Evolutionary conservation across 2,888 invertebrate genomes (phyloP).

Genomic region (Xylota segnis): DNA sequence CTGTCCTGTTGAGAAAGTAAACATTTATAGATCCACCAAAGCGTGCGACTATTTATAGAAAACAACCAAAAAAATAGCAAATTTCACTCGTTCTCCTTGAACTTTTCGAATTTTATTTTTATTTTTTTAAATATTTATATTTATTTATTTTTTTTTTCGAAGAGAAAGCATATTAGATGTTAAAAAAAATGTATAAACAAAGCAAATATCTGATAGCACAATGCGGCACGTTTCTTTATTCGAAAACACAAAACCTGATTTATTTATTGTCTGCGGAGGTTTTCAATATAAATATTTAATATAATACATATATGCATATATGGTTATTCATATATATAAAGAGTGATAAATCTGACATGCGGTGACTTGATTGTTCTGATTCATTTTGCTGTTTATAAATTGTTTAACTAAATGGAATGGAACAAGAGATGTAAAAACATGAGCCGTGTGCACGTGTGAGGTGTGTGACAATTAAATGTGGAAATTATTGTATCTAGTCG

Average conservation of each 20-base stretch:
- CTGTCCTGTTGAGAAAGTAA: background rate
- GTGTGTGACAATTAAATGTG: too few species aligned
- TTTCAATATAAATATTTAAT: background rate
- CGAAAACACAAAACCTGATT: background rate
- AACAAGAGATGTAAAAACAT: background rate
- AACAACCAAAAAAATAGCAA: background rate
- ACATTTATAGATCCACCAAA: background rate
- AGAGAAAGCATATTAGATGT: background rate
- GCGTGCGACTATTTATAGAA: background rate
- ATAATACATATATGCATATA: background rate
- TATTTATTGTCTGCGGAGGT: background rate
- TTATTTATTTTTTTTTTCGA: background rate
- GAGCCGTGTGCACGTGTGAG: background rate
- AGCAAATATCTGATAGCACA: background rate
- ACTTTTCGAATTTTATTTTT: background rate
- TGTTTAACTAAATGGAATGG: too few species aligned
- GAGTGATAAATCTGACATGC: background rate
- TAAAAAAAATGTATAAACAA: background rate
- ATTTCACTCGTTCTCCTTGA: background rate
- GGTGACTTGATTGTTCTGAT: background rate
- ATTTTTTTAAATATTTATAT: background rate
- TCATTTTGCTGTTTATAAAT: background rate
- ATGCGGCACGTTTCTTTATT: background rate
- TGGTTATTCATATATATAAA: background rate
- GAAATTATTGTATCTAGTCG: too few species aligned